Evolutionary conservation across 1,140 invertebrate species (phyloP).

Genomic region (Aphis gossypii): DNA sequence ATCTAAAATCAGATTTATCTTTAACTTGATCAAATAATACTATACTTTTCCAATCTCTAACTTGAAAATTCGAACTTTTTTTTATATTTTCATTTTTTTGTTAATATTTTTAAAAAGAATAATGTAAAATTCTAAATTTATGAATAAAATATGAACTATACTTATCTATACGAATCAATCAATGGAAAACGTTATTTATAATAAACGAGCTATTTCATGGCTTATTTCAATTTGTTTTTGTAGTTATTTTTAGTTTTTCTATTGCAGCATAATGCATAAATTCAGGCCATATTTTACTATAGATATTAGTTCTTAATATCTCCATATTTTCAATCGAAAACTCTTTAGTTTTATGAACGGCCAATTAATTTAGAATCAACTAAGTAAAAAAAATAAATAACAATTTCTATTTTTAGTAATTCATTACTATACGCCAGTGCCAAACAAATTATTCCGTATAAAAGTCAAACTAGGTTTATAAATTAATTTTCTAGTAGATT

Average conservation of each 20-base stretch:
- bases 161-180: not conserved
- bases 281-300: not conserved
- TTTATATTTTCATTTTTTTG: not conserved
- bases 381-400: not conserved
- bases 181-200: constrained; percentile 1
- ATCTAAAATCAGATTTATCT: not conserved
- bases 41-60: not conserved
- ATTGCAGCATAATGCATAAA: not conserved
- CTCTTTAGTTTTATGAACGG: not conserved
- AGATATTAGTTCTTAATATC: not conserved
- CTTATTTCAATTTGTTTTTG: not conserved
- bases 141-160: not conserved
- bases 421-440: too few species aligned
- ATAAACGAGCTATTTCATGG: not conserved
- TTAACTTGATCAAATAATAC: not conserved
- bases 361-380: not conserved
- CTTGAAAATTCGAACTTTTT: not conserved
- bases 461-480: not conserved
- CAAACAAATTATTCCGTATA: too few species aligned
- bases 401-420: too few species aligned
- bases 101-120: not conserved
- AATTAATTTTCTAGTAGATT: not conserved
- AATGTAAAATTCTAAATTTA: not conserved
- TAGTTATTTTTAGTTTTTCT: not conserved
- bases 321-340: not conserved